Evolutionary conservation across 1,140 invertebrate genomes (phyloP), one percentile per base, ranked within the genome.

Genomic region (Drosophila nasuta): DNA sequence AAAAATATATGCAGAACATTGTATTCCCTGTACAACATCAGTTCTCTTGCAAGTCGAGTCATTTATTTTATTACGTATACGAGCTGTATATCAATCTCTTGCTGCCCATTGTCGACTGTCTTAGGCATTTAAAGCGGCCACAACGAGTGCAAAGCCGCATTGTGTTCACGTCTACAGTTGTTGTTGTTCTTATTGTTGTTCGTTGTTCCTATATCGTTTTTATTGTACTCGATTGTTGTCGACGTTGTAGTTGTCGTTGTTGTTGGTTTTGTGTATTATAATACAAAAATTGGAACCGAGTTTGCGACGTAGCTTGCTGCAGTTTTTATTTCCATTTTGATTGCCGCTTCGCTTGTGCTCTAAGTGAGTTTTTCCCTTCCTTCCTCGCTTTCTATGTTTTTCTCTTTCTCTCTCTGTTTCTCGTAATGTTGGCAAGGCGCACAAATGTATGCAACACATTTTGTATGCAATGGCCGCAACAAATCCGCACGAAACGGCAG

Each of bases 401-500:
- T 65, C 46, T 79, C 85, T 4, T 25, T 25, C 20, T 25, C 20
- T 17, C 3, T 25, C 20, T 25, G 20, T 25, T 25, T 0, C 20
- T 25, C 20, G 20, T 25, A 25, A 3, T 25, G 20, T 25, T 25
- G 20, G 20, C 3, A 25, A 25, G 20, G 56, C 77, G 74, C 85
- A 38, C 77, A 88, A 88, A 88, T 89, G 85, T 88, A 88, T 89
- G 85, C 85, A 88, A 89, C 85, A 89, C 85, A 88, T 88, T 88
- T 85, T 80, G 86, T 81, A 89, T 89, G 85, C 85, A 88, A 81
- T 81, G 75, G 81, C 81, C 81, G 69, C 85, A 80, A 75, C 72
- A 88, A 86, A 87, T 82, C 83, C 80, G 66, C 83, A 85, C 70
- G 80, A 82, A 75, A 65, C 28, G 60, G 51, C 64, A 75, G 45